Evolutionary conservation across 2,113 vertebrate genomes (phyloP).

Genomic region (Python bivittatus): DNA sequence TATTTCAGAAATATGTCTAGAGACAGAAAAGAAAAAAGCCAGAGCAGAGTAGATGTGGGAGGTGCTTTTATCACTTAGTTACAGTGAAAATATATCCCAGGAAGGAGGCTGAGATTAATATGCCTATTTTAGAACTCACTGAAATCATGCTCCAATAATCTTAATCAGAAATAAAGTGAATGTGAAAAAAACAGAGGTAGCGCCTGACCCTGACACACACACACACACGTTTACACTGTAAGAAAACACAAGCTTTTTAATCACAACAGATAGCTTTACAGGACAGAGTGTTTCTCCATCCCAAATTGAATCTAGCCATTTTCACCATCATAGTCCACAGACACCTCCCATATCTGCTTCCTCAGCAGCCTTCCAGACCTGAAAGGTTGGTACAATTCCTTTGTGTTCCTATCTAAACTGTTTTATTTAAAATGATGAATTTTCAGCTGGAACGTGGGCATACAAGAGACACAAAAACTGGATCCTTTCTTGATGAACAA

Average conservation of each 20-base stretch:
- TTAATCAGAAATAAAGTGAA: neutral
- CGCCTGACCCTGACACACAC: neutral
- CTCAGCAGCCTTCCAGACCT: neutral
- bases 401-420: neutral
- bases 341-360: neutral
- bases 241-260: neutral
- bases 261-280: neutral
- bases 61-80: neutral
- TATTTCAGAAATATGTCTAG: neutral
- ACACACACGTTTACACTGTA: neutral
- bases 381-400: neutral
- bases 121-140: neutral
- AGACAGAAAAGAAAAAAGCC: neutral
- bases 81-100: neutral
- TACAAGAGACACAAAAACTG: neutral
- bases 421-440: neutral
- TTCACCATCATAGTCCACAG: neutral
- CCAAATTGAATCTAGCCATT: neutral
- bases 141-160: neutral
- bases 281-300: neutral
- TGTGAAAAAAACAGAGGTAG: neutral
- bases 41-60: rapidly evolving
- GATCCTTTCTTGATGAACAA: neutral
- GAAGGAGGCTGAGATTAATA: neutral
- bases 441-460: neutral